phyloP scores from a whole-genome alignment of 2,888 invertebrate genomes.

The Ctenicera cuprea region DNA sequence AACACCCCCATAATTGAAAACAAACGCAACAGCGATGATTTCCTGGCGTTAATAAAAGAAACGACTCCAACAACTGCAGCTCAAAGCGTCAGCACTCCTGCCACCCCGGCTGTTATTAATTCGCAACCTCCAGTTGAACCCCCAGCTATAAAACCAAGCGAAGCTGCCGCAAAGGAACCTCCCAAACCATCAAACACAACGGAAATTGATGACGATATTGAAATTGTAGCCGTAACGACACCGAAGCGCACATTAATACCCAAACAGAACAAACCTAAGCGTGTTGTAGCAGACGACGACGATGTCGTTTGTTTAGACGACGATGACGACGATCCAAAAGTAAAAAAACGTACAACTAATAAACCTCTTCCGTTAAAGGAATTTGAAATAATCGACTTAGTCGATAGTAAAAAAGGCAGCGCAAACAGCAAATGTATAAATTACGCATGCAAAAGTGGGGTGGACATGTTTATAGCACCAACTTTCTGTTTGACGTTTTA shows the following conservation, averaged over 20 bases:
- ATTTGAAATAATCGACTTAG: constrained; percentile 67
- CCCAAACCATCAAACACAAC: neutral
- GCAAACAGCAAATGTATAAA: constrained; percentile 75
- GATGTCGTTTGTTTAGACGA: constrained; percentile 42
- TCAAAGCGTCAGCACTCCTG: too few relatives aligned
- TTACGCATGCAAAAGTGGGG: constrained; percentile 73
- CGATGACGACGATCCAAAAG: constrained; percentile 9
- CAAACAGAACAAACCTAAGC: too few relatives aligned
- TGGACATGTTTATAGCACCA: constrained; percentile 72
- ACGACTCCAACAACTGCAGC: neutral
- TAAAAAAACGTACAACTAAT: neutral
- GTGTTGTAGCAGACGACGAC: constrained; percentile 12
- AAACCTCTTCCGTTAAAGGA: neutral
- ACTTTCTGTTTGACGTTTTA: constrained; percentile 70
- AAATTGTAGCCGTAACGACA: constrained; percentile 10
- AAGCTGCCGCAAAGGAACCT: too few relatives aligned
- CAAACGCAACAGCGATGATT: constrained; percentile 41
- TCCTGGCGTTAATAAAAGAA: neutral
- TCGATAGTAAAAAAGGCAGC: constrained; percentile 59
- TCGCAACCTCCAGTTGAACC: neutral
- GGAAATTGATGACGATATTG: constrained; percentile 41
- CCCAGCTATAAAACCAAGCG: too few relatives aligned
- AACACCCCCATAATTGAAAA: constrained; percentile 65
- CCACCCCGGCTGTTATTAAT: neutral
- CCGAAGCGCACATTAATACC: neutral